These are phyloP conservation scores for Pogonognathellus flavescens DNA, from an alignment of 1,140 invertebrate species.

Conservation along the genomic window DNA sequence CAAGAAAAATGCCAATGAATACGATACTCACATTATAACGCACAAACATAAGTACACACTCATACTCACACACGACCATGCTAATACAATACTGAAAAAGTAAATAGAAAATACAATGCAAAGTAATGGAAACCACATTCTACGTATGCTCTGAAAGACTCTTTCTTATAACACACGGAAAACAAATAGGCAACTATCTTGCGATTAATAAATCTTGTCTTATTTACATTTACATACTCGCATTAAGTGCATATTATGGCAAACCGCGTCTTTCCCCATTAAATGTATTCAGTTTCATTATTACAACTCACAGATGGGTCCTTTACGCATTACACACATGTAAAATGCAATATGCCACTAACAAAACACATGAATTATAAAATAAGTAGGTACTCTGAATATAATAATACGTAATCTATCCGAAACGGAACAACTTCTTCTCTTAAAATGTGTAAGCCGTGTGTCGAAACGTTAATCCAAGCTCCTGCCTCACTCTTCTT, in stretches of 20 bases:
- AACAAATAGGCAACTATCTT: slow-evolving; percentile 44
- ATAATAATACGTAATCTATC: not conserved
- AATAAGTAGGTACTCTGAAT: too few species aligned
- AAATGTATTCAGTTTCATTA: not conserved
- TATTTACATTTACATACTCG: slow-evolving; percentile 45
- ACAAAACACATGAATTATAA: not conserved
- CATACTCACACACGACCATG: too few species aligned
- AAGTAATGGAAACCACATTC: slow-evolving; percentile 43
- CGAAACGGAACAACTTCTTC: not conserved
- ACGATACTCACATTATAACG: too few species aligned
- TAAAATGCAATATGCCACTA: not conserved
- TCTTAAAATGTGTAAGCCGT: too few species aligned
- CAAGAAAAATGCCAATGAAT: too few species aligned
- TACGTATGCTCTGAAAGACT: not conserved
- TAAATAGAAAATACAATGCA: not conserved
- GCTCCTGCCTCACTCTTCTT: not conserved
- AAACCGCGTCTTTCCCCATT: not conserved
- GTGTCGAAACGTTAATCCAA: not conserved
- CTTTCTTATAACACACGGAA: slow-evolving; percentile 24
- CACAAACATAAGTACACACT: too few species aligned
- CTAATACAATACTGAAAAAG: too few species aligned
- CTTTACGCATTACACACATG: not conserved
- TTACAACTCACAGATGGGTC: not conserved
- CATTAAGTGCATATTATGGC: not conserved
- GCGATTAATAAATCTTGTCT: slow-evolving; percentile 42